phyloP scores from a whole-genome alignment of 2,888 invertebrate species.

The Craniophora ligustri region DNA sequence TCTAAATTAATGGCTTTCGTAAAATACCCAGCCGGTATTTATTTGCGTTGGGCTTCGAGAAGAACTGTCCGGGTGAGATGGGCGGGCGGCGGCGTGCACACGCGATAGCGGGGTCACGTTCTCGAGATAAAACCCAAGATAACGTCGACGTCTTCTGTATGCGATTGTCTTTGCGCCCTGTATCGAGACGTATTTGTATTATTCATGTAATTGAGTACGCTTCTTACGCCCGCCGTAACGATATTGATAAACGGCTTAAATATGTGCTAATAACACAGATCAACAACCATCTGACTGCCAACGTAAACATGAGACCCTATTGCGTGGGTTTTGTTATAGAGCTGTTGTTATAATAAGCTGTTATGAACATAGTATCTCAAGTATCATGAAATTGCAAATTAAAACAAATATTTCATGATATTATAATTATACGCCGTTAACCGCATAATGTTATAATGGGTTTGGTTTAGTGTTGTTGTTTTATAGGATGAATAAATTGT shows the following conservation, averaged over 20 bases:
- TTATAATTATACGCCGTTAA: constrained; percentile 40
- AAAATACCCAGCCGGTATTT: constrained; percentile 63
- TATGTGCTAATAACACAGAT: constrained; percentile 48
- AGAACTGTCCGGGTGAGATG: constrained; percentile 73
- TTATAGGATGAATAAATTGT: constrained; percentile 50
- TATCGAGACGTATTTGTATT: constrained; percentile 48
- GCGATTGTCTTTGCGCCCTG: constrained; percentile 76
- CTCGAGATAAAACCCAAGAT: constrained; percentile 81
- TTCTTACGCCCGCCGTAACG: constrained; percentile 29
- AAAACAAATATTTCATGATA: constrained; percentile 36
- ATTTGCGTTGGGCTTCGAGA: constrained; percentile 69
- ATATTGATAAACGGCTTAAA: constrained; percentile 46
- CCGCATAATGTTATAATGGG: constrained; percentile 26
- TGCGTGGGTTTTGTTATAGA: constrained; percentile 35
- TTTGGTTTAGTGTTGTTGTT: constrained; percentile 41
- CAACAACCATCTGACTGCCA: constrained; percentile 23
- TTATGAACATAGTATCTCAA: constrained; percentile 24
- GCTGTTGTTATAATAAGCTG: constrained; percentile 26
- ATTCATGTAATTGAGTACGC: constrained; percentile 42
- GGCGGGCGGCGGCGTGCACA: constrained; percentile 75
- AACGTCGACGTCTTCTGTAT: constrained; percentile 76
- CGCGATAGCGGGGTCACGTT: constrained; percentile 86
- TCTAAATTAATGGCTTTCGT: constrained; percentile 81
- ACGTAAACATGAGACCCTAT: constrained; percentile 34
- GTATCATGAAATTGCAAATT: constrained; percentile 37